A percentile compares a stretch with the other conserved stretches of the same genome.
Evolutionary conservation across 2,113 vertebrate species (phyloP).

Genomic region (Austrofundulus limnaeus): DNA sequence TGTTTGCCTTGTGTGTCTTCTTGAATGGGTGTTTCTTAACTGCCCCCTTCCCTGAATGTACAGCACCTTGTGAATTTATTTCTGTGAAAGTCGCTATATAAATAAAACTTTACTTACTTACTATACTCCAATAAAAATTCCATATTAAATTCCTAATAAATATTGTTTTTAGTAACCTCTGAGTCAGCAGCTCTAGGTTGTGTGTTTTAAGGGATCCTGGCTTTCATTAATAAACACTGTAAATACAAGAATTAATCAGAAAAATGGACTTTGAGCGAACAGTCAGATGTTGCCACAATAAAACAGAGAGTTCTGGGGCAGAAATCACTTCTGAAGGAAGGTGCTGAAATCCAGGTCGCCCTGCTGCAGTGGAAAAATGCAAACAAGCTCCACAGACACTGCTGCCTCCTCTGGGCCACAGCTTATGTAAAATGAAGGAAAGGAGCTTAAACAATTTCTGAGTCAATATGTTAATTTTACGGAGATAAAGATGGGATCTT

Average conservation of each 20-base stretch:
- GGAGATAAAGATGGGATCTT: too few relatives aligned
- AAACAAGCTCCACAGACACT: not conserved
- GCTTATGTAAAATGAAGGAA: not conserved
- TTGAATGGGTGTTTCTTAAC: too few relatives aligned
- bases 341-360: not conserved
- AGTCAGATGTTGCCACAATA: not conserved
- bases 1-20: too few relatives aligned
- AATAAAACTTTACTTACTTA: too few relatives aligned
- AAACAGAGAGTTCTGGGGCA: not conserved
- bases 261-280: slow-evolving; percentile 7
- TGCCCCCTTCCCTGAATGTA: too few relatives aligned
- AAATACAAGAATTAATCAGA: slow-evolving; percentile 19
- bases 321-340: not conserved
- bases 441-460: too few relatives aligned
- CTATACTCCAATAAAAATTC: too few relatives aligned
- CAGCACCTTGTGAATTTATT: too few relatives aligned
- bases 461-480: too few relatives aligned
- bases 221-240: not conserved
- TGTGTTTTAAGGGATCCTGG: slow-evolving; percentile 3
- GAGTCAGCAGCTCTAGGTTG: not conserved
- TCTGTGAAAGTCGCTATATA: too few relatives aligned
- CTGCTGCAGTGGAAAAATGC: not conserved
- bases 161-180: not conserved
- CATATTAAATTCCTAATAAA: too few relatives aligned
- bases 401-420: not conserved